A percentile compares a stretch with the other conserved stretches of the same genome.
These are phyloP conservation scores for Ceramica pisi DNA, from an alignment of 2,888 invertebrate species.

Conservation along the genomic window DNA sequence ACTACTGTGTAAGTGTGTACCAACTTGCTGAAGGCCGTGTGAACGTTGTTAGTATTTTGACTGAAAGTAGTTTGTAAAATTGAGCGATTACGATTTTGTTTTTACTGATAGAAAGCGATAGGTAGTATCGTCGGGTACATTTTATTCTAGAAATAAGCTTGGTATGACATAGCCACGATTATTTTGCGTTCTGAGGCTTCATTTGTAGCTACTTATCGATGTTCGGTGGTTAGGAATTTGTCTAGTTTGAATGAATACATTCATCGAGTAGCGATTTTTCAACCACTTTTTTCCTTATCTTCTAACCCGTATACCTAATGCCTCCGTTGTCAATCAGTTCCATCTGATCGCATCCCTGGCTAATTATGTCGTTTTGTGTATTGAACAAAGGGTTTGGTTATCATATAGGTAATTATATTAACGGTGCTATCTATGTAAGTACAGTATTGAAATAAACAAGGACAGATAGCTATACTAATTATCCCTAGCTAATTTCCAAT, in stretches of 20 bases:
- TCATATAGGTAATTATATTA: neutral
- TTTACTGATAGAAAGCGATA: neutral
- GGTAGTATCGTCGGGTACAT: neutral
- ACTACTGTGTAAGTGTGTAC: slow-evolving; percentile 37
- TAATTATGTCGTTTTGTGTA: neutral
- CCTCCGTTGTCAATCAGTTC: slow-evolving; percentile 1
- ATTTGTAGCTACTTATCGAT: neutral
- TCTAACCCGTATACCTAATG: neutral
- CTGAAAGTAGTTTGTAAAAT: neutral
- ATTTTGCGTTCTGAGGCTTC: neutral
- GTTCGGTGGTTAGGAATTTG: neutral
- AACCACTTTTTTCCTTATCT: neutral
- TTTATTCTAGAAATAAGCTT: neutral
- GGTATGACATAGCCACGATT: slow-evolving; percentile 2
- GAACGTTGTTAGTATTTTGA: slow-evolving; percentile 51
- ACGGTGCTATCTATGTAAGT: neutral
- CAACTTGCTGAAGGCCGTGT: slow-evolving; percentile 50
- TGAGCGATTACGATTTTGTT: neutral
- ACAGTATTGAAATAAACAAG: slow-evolving; percentile 1
- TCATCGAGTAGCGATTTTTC: neutral
- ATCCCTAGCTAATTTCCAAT: neutral
- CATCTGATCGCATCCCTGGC: neutral
- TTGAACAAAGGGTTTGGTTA: neutral
- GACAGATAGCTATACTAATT: neutral
- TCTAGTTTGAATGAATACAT: neutral